Conservation (phyloP, 53 echinoderm and acorn worm species). For the Pentamera pediparva region DNA sequence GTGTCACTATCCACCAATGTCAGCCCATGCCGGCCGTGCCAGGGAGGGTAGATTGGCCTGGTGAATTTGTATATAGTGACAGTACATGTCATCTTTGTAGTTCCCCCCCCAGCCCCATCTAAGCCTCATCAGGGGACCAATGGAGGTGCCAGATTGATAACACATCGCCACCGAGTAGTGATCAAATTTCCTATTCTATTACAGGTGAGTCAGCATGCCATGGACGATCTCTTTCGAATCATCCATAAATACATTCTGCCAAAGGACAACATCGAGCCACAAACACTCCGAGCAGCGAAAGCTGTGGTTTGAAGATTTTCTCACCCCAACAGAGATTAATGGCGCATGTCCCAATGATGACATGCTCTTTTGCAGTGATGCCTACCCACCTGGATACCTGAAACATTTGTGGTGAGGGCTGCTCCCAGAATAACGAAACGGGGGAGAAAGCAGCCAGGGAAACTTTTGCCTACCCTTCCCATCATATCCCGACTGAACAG, state of each 20-base stretch:
- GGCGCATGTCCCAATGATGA: neutral
- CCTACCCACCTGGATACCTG: neutral
- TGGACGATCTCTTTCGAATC: neutral
- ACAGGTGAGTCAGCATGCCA: neutral
- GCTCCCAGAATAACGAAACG: neutral
- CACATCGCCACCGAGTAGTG: no score
- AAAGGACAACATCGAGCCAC: neutral
- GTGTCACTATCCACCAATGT: no score
- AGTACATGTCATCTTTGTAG: no score
- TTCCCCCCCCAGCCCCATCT: no score
- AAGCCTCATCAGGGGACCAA: no score
- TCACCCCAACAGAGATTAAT: neutral
- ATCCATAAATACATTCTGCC: neutral
- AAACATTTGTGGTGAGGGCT: neutral
- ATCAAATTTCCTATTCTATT: no score
- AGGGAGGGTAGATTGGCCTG: no score
- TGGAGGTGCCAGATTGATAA: no score
- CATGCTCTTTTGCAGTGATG: neutral
- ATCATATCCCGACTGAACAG: no score
- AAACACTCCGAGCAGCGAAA: neutral
- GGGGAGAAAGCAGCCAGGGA: neutral
- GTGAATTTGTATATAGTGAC: no score
- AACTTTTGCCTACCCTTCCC: neutral
- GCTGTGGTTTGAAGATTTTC: neutral
- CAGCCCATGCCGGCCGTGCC: no score